Conservation (phyloP, 2,888 invertebrate genomes). For the Drosophila subsilvestris region DNA sequence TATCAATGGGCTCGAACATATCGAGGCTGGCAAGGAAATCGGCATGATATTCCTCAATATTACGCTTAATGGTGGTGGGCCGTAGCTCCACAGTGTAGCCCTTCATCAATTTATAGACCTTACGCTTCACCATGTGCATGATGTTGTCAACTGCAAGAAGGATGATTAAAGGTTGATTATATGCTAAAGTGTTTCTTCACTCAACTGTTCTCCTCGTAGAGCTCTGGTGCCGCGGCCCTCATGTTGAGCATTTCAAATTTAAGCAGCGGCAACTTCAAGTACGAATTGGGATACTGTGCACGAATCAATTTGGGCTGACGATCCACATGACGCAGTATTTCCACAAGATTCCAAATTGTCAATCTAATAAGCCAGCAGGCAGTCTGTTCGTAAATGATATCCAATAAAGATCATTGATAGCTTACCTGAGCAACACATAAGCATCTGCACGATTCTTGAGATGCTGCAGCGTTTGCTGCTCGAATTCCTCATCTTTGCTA, state of each 20-base stretch:
- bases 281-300: slow-evolving; percentile 77
- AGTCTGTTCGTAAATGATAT: background rate
- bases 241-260: slow-evolving; percentile 80
- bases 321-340: slow-evolving; percentile 80
- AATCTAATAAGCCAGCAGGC: slow-evolving; percentile 61
- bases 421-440: slow-evolving; percentile 79
- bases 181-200: background rate
- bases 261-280: slow-evolving; percentile 81
- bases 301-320: slow-evolving; percentile 60
- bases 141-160: slow-evolving; percentile 68
- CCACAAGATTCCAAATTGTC: slow-evolving; percentile 78
- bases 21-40: slow-evolving; percentile 62
- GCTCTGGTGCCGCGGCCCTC: slow-evolving; percentile 78
- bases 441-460: slow-evolving; percentile 76
- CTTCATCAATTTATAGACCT: slow-evolving; percentile 71
- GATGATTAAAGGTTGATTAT: background rate
- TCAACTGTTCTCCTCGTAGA: slow-evolving; percentile 80
- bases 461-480: slow-evolving; percentile 55
- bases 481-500: slow-evolving; percentile 49
- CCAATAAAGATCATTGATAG: background rate
- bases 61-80: slow-evolving; percentile 41
- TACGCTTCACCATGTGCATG: slow-evolving; percentile 72
- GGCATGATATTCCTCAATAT: slow-evolving; percentile 73
- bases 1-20: slow-evolving; percentile 32
- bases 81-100: slow-evolving; percentile 61